Conservation (phyloP, 2,113 vertebrate genomes). For the Nibea coibor region DNA sequence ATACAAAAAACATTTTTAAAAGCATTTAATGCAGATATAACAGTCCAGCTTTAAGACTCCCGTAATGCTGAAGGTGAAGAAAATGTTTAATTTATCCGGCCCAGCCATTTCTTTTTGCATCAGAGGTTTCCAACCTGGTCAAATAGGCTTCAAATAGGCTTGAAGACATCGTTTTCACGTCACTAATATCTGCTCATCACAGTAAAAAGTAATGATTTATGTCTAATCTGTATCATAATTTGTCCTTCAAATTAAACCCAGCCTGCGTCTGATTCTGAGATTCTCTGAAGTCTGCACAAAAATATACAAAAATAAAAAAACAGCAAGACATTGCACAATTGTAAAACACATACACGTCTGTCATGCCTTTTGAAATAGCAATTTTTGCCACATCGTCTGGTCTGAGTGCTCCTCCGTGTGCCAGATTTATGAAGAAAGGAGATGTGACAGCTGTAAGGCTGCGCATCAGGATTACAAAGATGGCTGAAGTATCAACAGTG, state of each 20-base stretch:
- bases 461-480: neutral
- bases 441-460: neutral
- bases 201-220: neutral
- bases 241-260: neutral
- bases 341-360: neutral
- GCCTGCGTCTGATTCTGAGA: neutral
- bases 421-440: neutral
- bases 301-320: too few species aligned
- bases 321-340: neutral
- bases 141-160: neutral
- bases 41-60: neutral
- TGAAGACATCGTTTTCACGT: neutral
- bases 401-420: neutral
- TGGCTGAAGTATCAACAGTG: neutral
- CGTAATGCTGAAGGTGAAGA: neutral
- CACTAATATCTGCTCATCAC: neutral
- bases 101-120: neutral
- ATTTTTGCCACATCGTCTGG: neutral
- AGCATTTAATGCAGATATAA: too few species aligned
- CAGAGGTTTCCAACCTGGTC: neutral
- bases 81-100: too few species aligned
- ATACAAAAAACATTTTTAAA: too few species aligned
- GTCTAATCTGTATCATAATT: neutral
- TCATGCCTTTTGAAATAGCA: neutral
- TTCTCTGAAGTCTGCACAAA: neutral